Evolutionary conservation across 1,140 invertebrate species (phyloP), one percentile per base, ranked within the genome.

Genomic region (Matsumurasca onukii): DNA sequence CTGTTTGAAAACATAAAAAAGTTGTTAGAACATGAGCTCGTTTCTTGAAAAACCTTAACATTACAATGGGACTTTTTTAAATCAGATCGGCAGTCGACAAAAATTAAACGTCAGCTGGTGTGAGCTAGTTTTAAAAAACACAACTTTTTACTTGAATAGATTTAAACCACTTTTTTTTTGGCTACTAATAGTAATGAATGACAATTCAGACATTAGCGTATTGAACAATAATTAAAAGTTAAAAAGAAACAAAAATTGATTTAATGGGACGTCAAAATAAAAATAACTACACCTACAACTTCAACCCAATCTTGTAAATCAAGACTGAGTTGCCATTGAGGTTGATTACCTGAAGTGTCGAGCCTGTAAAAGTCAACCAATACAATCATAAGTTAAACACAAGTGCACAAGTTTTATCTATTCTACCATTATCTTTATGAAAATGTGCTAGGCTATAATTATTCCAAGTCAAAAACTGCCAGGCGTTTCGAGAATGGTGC

Each of bases 1-100:
- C 89, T 91, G 77, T 62, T 79, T 3, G 55, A n/a, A 59, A 59
- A 59, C 25, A 59, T 59, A 27, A 3, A 59, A 29, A 2, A 9
- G 30, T 9, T 52, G 20, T 52, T 52, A 52, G 12, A 9, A 45
- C 9, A 12, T 45, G n/a, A 45, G 39, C 39, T n/a, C n/a, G n/a
- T n/a, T n/a, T n/a, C n/a, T n/a, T n/a, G n/a, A n/a, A n/a, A n/a
- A n/a, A n/a, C n/a, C n/a, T n/a, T n/a, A n/a, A n/a, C n/a, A n/a
- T n/a, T n/a, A n/a, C n/a, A n/a, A n/a, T n/a, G n/a, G n/a, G n/a
- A n/a, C n/a, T n/a, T 39, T 39, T 9, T 39, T 39, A 39, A 39
- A 39, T 39, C 17, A 17, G 5, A 39, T 9, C 34, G 17, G 17
- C 5, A 39, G 17, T 9, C 34, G 17, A 39, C 34, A 39, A 39